Evolutionary conservation across 2,113 vertebrate species (phyloP).

Genomic region (Cygnus atratus): DNA sequence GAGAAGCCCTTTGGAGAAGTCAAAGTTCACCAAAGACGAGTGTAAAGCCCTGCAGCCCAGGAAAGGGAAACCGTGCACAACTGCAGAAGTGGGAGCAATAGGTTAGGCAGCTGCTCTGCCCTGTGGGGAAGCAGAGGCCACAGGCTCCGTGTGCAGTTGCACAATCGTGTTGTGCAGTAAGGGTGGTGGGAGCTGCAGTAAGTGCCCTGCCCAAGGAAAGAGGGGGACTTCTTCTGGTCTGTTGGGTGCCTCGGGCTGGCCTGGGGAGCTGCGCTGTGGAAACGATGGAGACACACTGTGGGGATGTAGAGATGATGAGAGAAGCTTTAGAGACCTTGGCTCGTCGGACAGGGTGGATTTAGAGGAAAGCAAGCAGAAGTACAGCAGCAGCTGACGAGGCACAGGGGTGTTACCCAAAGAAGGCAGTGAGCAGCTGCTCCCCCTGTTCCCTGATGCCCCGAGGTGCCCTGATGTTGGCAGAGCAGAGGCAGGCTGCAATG

Average conservation of each 20-base stretch:
- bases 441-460: background rate
- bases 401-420: background rate
- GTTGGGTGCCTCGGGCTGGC: background rate
- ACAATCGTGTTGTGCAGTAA: background rate
- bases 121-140: background rate
- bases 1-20: background rate
- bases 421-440: background rate
- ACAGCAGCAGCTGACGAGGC: background rate
- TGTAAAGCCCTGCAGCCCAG: background rate
- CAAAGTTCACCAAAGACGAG: background rate
- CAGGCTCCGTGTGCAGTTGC: background rate
- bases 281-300: background rate
- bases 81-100: background rate
- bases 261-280: background rate
- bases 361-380: background rate
- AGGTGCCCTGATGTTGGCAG: background rate
- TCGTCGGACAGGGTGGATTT: background rate
- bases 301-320: background rate
- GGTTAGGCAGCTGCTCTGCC: background rate
- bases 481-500: background rate
- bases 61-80: background rate
- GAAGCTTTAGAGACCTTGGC: background rate
- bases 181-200: background rate
- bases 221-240: background rate
- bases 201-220: background rate